These are phyloP conservation scores for Brenthis daphne DNA, from an alignment of 2,888 invertebrate species.

Conservation along the genomic window DNA sequence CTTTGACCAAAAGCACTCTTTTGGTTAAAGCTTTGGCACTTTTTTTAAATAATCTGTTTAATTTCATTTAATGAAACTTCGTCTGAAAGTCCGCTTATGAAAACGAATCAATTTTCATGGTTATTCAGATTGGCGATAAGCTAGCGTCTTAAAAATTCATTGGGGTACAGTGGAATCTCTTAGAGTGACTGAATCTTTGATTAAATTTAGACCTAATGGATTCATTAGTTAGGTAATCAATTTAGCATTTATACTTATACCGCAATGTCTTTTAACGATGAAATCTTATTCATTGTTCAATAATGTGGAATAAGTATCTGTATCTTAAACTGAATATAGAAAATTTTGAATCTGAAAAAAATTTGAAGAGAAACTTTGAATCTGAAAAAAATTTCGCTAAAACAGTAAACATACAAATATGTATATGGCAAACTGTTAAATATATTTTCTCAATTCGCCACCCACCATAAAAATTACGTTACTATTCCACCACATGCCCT, in stretches of 20 bases:
- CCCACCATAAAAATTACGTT: slow-evolving; percentile 9
- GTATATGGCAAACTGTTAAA: not conserved
- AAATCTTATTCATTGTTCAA: slow-evolving; percentile 1
- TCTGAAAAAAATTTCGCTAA: not conserved
- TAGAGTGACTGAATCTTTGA: slow-evolving; percentile 14
- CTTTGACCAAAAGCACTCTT: too few species aligned
- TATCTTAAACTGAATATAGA: not conserved
- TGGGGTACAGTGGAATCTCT: slow-evolving; percentile 10
- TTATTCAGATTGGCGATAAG: slow-evolving; percentile 39
- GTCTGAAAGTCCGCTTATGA: slow-evolving; percentile 27
- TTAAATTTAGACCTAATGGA: slow-evolving; percentile 20
- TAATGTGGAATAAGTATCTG: not conserved
- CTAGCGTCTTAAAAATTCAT: slow-evolving; percentile 15
- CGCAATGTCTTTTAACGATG: slow-evolving; percentile 6
- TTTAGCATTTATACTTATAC: not conserved
- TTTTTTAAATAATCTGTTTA: slow-evolving; percentile 11
- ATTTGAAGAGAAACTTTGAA: not conserved
- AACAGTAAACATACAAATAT: not conserved
- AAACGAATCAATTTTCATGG: slow-evolving; percentile 43
- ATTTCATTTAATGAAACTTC: slow-evolving; percentile 23
- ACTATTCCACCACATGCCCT: slow-evolving; percentile 29
- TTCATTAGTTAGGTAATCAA: slow-evolving; percentile 18
- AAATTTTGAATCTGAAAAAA: not conserved
- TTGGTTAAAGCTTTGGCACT: not conserved
- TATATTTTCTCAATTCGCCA: slow-evolving; percentile 10